These are phyloP conservation scores for Myotis daubentonii DNA, from an alignment of 2,797 vertebrate species.

Conservation along the genomic window DNA sequence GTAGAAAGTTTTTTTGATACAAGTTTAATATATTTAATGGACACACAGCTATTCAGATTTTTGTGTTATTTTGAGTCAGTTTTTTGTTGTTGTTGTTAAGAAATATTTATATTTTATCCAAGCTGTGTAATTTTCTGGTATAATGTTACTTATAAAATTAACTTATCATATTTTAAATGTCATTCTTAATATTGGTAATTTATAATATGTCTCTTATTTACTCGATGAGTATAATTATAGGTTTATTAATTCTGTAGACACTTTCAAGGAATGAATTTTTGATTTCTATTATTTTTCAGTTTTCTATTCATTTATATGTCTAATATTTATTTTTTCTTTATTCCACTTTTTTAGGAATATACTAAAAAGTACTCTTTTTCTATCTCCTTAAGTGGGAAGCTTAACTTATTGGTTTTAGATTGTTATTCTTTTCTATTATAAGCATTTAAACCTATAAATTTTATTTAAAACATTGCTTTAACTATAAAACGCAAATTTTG, in stretches of 20 bases:
- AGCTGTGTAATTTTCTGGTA: not conserved
- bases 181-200: not conserved
- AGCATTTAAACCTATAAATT: not conserved
- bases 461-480: not conserved
- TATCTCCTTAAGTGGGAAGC: not conserved
- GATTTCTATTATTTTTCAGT: not conserved
- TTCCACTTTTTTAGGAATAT: not conserved
- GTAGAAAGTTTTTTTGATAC: not conserved
- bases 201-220: not conserved
- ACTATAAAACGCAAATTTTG: not conserved
- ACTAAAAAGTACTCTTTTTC: not conserved
- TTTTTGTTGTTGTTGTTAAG: not conserved
- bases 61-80: slow-evolving; percentile 26
- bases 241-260: not conserved
- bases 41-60: not conserved
- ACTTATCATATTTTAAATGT: not conserved
- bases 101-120: not conserved
- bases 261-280: not conserved
- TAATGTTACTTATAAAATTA: slow-evolving; percentile 14
- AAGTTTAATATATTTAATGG: not conserved
- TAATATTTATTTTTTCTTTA: not conserved
- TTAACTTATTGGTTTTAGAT: not conserved
- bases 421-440: not conserved
- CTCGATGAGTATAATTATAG: not conserved
- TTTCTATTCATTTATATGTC: not conserved